Base-by-base conservation (phyloP, 2,888 invertebrate species). In the Eulithis prunata region DNA sequence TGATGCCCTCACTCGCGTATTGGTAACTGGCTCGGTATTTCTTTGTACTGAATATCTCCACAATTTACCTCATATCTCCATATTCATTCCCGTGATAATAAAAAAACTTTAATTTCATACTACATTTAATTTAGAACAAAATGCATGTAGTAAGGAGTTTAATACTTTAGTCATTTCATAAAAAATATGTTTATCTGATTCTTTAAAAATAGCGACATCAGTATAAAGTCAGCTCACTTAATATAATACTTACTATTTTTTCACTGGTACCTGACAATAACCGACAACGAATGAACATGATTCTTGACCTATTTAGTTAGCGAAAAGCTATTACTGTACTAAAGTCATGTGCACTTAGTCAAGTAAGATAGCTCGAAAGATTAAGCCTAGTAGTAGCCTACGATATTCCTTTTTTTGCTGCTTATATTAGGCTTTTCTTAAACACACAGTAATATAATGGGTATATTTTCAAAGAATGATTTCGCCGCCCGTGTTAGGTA, bases 101-200 rank as follows among this genome's bases (percentile, higher is more conserved):
- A 81, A 70, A 72, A 76, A 79, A 76, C 71, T 78, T 77, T 75
- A 77, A 80, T 74, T 78, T 74, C 71, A 79, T 76, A 78, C 41
- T 76, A 83, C 76, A 82, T 81, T 82, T 77, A 77, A 83, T 85
- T 84, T 80, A 83, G 83, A 81, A 81, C 78, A 83, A 83, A 83
- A 85, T 81, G 83, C 84, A 78, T 79, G 78, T 80, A 82, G 80
- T 86, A 87, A 87, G 86, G 87, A 89, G 86, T 80, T 78, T 90
- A 91, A 91, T 90, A 91, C 88, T 90, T 86, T 86, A 87, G 92
- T 93, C 91, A 91, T 88, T 89, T 90, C 84, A 90, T 91, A 90
- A 92, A 91, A 91, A 90, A 85, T 84, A 84, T 80, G 80, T 86
- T 41, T 76, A 81, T 85, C 77, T 81, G 83, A 85, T 83, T 78